Base-by-base conservation (phyloP, 2,113 vertebrate species). In the Anolis sagrei region DNA sequence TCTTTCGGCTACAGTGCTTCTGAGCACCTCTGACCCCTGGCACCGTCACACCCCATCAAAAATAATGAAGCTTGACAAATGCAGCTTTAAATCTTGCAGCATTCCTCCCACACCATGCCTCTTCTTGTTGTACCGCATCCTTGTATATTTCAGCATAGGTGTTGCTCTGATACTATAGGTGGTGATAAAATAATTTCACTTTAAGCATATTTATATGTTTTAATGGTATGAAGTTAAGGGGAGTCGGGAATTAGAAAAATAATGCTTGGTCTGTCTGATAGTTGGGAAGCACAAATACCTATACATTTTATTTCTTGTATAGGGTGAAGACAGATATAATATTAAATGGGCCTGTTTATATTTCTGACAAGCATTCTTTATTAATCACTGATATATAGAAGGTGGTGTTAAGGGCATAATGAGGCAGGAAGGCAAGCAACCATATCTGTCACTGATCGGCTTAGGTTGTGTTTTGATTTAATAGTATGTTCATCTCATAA, bases 1-100 rank as follows among this genome's bases (percentile, higher is more conserved):
- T 11, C 13, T 54, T 81, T 61, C n/a, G 54, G 0, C 36, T 1
- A 5, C 0, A 0, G 44, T 48, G 77, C 1, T 51, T n/a, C 5
- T 5, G 1, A 0, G 54, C 73, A 76, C 32, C 34, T 77, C 48
- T 82, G 48, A 80, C 49, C 75, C 39, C 70, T 66, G 72, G 16
- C 0, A 61, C n/a, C 5, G 2, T 29, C 62, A 61, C 7, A 25
- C 68, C 82, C 61, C 69, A 66, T 81, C 74, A 81, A 61, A 86
- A 27, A 61, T 48, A 62, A 75, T 1, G 8, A 79, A 78, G 32
- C 61, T 49, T 58, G 51, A 68, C 39, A 88, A 61, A 54, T 0
- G 0, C 68, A 39, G 66, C 36, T 82, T 89, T 61, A 11, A 39
- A 19, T 69, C 69, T 34, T 74, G 39, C 6, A 29, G 27, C 66